Evolutionary conservation across 1,140 invertebrate genomes (phyloP).

Genomic region (Aricia agestis): DNA sequence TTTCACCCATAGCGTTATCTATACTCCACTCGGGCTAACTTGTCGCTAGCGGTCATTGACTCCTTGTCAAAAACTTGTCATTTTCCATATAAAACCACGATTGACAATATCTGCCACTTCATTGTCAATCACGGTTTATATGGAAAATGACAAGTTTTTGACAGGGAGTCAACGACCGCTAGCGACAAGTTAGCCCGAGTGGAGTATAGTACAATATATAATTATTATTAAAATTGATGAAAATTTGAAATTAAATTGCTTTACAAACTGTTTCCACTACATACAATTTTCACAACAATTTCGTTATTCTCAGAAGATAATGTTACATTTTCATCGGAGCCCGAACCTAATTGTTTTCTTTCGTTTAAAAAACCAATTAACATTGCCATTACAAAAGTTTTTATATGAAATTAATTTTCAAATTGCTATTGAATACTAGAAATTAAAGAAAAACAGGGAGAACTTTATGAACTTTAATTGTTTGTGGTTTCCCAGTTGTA

Average conservation of each 20-base stretch:
- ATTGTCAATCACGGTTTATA: too few relatives aligned
- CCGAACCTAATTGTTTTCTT: background rate
- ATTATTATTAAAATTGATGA: too few relatives aligned
- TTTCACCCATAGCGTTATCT: too few relatives aligned
- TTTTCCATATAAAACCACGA: too few relatives aligned
- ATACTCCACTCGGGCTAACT: too few relatives aligned
- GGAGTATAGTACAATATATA: too few relatives aligned
- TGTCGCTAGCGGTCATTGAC: too few relatives aligned
- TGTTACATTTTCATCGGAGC: background rate
- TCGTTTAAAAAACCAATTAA: background rate
- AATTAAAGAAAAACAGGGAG: background rate
- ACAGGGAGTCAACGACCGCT: too few relatives aligned
- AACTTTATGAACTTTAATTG: background rate
- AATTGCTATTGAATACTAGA: background rate
- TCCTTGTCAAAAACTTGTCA: too few relatives aligned
- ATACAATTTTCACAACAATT: background rate
- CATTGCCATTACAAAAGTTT: background rate
- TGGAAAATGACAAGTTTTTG: too few relatives aligned
- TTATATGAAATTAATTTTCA: background rate
- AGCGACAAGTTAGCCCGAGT: too few relatives aligned
- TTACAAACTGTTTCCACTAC: background rate
- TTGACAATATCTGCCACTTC: too few relatives aligned
- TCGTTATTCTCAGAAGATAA: background rate
- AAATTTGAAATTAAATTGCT: background rate
- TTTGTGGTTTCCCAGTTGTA: background rate